Evolutionary conservation across 2,113 vertebrate genomes (phyloP), one percentile per base, ranked within the genome.

Genomic region (Conger conger): DNA sequence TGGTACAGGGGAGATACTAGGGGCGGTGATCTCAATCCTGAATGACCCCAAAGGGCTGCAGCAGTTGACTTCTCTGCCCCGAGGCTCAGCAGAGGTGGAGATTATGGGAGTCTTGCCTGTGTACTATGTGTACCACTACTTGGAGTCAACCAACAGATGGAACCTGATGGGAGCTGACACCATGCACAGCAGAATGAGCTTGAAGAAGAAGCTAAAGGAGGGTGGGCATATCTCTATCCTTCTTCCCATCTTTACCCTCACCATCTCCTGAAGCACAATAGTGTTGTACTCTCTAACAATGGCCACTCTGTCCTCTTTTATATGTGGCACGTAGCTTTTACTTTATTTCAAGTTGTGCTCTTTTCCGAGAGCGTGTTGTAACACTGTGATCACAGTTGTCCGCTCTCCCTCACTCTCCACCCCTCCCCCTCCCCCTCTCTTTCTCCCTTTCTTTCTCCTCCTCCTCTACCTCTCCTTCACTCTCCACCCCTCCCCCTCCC

Each of bases 111-210:
- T 97, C 1, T 92, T 92, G 37, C 95, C 96, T 0, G 23, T 97
- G 0, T 94, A 96, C 78, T 96, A 96, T 38, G 93, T 97, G 8
- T 99, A 94, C 79, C 94, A 83, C 50, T 98, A 96, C 90, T 91
- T 99, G 93, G 96, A 98, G 88, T 86, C 89, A 3, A 94, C 92
- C 0, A 0, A 91, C 0, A 90, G 87, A 37, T 99, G 98, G 98
- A 45, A 90, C 0, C 11, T 95, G 2, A 90, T 98, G 87, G 93
- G 94, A 11, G 27, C 89, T 0, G 78, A 92, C 45, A 84, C 88
- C 50, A 20, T 92, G 11, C 86, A 2, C 0, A 80, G 88, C 57
- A 93, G 91, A 81, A n/a, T 87, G 0, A 85, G 91, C 8, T 80
- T 97, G 91, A 88, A 88, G 83, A 95, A 88, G 88, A 97, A 91